Evolutionary conservation across 2,113 vertebrate genomes (phyloP).

Genomic region (Zapornia atra): DNA sequence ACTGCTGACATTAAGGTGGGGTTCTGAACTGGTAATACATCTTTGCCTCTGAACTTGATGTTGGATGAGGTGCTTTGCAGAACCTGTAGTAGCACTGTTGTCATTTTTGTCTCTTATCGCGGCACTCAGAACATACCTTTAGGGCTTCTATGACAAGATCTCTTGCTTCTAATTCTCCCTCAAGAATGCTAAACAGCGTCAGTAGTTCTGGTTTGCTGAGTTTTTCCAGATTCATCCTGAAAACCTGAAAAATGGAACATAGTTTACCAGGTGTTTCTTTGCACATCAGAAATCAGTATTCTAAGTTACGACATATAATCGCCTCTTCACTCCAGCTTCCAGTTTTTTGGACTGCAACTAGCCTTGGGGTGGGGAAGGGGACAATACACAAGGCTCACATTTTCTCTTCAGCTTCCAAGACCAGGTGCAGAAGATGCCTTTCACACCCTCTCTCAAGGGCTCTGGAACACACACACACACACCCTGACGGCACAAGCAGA

Average conservation of each 20-base stretch:
- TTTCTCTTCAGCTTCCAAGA: background rate
- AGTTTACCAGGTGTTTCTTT: background rate
- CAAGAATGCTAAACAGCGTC: slow-evolving; percentile 94
- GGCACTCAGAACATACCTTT: slow-evolving; percentile 81
- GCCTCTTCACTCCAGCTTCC: background rate
- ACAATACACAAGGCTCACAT: background rate
- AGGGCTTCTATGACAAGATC: slow-evolving; percentile 95
- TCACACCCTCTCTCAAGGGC: slow-evolving; percentile 30
- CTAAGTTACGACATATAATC: background rate
- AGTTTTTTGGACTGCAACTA: background rate
- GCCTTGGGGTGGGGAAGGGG: background rate
- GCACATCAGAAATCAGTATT: background rate
- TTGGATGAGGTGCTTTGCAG: background rate
- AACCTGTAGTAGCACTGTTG: rapidly evolving
- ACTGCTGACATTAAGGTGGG: background rate
- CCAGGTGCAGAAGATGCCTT: background rate
- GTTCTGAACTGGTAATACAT: background rate
- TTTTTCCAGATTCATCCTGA: slow-evolving; percentile 95
- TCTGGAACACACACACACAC: background rate
- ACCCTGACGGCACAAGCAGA: background rate
- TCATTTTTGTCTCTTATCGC: background rate
- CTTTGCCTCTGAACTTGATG: background rate
- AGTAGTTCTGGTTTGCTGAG: slow-evolving; percentile 93
- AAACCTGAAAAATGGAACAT: slow-evolving; percentile 71
- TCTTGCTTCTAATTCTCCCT: slow-evolving; percentile 95